Evolutionary conservation across 2,113 vertebrate species (phyloP).

Genomic region (Odobenus rosmarus): DNA sequence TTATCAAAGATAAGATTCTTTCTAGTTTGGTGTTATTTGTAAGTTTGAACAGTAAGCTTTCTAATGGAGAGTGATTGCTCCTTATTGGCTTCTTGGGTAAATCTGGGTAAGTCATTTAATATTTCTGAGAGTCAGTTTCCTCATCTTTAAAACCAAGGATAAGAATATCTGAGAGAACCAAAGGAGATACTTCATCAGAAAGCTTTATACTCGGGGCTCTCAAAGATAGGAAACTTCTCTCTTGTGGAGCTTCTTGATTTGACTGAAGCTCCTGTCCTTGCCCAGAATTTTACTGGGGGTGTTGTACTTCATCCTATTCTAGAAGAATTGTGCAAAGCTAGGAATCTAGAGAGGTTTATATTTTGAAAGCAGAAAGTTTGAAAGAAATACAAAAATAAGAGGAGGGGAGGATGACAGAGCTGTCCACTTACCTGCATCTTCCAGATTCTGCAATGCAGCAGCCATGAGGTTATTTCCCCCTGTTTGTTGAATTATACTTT

Average conservation of each 20-base stretch:
- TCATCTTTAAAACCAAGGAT: neutral
- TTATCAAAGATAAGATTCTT: neutral
- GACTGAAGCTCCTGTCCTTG: neutral
- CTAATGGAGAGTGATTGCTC: neutral
- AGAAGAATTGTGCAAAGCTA: neutral
- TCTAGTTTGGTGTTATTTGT: neutral
- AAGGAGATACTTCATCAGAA: neutral
- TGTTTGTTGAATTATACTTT: neutral
- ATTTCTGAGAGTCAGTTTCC: neutral
- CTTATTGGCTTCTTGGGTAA: neutral
- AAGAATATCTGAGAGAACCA: neutral
- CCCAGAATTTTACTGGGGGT: neutral
- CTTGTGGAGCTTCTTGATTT: neutral
- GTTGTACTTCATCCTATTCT: neutral
- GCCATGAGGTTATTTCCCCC: neutral
- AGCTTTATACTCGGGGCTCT: neutral
- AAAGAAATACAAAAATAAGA: neutral
- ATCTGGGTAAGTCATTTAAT: neutral
- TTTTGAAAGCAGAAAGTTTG: conserved; percentile 33
- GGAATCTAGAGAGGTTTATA: neutral
- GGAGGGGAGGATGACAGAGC: neutral
- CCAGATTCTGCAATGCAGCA: neutral
- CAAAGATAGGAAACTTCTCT: neutral
- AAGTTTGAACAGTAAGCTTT: neutral
- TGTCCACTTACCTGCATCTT: conserved; percentile 46